These are phyloP conservation scores for Pampusana beccarii DNA, from an alignment of 2,113 vertebrate species.

Conservation along the genomic window DNA sequence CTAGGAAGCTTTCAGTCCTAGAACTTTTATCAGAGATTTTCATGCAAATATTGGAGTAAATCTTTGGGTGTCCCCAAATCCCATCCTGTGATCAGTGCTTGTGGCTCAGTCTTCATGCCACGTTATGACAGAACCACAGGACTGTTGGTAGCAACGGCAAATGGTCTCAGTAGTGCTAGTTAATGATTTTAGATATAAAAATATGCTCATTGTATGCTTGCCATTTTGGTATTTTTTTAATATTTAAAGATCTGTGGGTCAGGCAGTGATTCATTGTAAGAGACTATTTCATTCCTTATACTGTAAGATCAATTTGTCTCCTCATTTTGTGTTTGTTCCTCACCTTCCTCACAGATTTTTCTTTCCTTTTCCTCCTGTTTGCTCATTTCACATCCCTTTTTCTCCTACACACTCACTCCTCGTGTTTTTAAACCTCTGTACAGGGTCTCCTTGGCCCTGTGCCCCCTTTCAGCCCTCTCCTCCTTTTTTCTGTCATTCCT, in stretches of 20 bases:
- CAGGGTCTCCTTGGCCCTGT: not conserved
- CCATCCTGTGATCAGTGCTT: not conserved
- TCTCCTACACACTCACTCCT: not conserved
- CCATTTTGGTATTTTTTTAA: not conserved
- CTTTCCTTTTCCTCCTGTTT: not conserved
- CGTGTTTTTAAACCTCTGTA: not conserved
- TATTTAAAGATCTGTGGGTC: not conserved
- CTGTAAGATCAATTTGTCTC: not conserved
- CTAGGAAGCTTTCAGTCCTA: not conserved
- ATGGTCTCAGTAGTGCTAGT: not conserved
- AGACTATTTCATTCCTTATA: not conserved
- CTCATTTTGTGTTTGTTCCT: not conserved
- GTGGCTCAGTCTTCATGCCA: not conserved
- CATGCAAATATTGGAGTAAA: not conserved
- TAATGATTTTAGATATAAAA: not conserved
- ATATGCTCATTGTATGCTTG: not conserved
- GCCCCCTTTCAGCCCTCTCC: not conserved
- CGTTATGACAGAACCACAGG: not conserved
- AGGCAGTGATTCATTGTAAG: not conserved
- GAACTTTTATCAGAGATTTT: not conserved
- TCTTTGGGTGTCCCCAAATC: not conserved
- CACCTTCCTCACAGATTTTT: not conserved
- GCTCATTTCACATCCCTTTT: not conserved
- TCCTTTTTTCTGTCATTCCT: rapidly evolving
- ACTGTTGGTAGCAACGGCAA: not conserved